Base-by-base conservation (phyloP, 2,797 vertebrate species). In the Tolypeutes matacus region DNA sequence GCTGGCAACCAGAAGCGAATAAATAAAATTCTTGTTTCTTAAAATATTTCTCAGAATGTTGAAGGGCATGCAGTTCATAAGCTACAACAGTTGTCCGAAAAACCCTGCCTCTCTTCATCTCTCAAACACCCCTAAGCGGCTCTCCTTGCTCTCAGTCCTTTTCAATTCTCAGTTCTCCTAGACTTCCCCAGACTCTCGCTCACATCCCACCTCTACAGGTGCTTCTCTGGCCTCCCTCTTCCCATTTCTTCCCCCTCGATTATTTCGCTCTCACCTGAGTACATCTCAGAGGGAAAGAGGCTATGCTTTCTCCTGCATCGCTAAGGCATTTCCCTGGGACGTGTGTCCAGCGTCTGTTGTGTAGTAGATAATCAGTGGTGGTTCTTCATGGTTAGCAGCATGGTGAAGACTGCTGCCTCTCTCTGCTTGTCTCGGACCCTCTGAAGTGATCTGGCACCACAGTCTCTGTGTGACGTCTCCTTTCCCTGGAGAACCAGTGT, bases 31-130 rank as follows among this genome's bases (percentile, higher is more conserved):
- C 49, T 56, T 85, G 8, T 39, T 69, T 86, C 58, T 89, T 12
- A 72, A 39, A 58, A 42, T 87, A 36, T 83, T 91, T 91, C 78
- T 83, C 78, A 82, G 64, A 81, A 58, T 76, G 15, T 78, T 84
- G 67, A 81, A 69, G 34, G 27, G 25, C 27, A 78, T 73, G 31
- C 34, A 64, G 34, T 72, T 73, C 34, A 62, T 67, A 91, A 77
- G 15, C 81, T 76, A 49, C 60, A 83, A 42, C 27, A 87, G 42
- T 72, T 89, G 34, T 83, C 17, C 13, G 17, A 67, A 34, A 15
- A 29, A 75, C 49, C 9, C 42, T 76, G 11, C n/a, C 46, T 62
- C 46, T 69, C 73, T 91, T 27, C 31, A 39, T 90, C 49, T 62
- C 42, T 88, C 21, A 90, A 1, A 90, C 65, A 82, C 36, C 39